Evolutionary conservation across 2,113 vertebrate genomes (phyloP), one percentile per base, ranked within the genome.

Genomic region (Tachycineta bicolor): DNA sequence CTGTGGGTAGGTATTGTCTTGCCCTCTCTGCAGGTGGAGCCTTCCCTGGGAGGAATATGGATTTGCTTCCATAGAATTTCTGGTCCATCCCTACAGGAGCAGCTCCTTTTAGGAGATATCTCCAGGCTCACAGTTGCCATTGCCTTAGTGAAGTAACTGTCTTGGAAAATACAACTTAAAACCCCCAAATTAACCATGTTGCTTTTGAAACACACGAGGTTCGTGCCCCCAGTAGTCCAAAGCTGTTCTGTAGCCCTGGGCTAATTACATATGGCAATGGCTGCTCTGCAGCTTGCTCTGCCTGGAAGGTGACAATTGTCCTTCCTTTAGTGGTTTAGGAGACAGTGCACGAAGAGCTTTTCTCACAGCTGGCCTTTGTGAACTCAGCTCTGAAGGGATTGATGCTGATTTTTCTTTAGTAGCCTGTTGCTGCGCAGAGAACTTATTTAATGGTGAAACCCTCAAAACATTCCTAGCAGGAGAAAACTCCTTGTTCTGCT

Each of bases 341-440:
- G 64, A 24, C 5, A 12, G 34, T 0, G 0, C 1, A 1, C 0
- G 6, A 60, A 34, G 15, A 46, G 11, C 37, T 84, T 24, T 62
- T n/a, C 44, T 87, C 19, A 18, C 52, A 44, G 18, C 13, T 89
- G 52, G 37, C n/a, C 16, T 60, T 39, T 20, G 26, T 53, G 79
- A 62, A 25, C 31, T 76, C 52, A 10, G 39, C 79, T 76, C 65
- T 79, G 62, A 65, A 76, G n/a, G 31, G 20, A 8, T 19, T 33
- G 11, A 6, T 39, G n/a, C 22, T 55, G 44, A 14, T 34, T 74
- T 74, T 44, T 23, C 29, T 87, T 34, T 44, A 34, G 43, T 15
- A 25, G 16, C 17, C 43, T 59, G 6, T 52, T 79, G 17, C 44
- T 18, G 14, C 24, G n/a, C n/a, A 55, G 33, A 25, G 25, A 47